Conservation (phyloP, 2,888 invertebrate genomes). For the Pandemis cinnamomeana region DNA sequence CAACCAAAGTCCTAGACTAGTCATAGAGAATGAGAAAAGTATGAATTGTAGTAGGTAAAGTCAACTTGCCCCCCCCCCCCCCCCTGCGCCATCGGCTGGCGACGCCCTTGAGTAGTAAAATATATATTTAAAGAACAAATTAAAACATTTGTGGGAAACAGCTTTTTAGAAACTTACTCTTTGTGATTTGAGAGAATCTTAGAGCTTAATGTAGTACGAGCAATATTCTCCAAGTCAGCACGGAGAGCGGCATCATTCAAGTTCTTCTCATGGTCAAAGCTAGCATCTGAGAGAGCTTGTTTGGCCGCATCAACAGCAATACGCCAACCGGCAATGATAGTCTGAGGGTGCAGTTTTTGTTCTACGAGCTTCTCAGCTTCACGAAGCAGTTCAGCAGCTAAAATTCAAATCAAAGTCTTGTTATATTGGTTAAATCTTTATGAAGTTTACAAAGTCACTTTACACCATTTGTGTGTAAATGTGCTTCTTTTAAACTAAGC, state of each 20-base stretch:
- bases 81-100: no score
- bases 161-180: slow-evolving; percentile 82
- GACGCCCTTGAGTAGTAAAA: no score
- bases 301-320: slow-evolving; percentile 93
- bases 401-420: slow-evolving; percentile 46
- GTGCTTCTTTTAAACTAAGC: no score
- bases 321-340: slow-evolving; percentile 98
- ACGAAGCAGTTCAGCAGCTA: slow-evolving; percentile 95
- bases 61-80: no score
- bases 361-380: slow-evolving; percentile 97
- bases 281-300: slow-evolving; percentile 90
- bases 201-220: slow-evolving; percentile 98
- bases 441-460: no score
- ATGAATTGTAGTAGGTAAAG: no score
- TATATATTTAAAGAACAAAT: not conserved
- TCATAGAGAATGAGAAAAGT: no score
- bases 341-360: slow-evolving; percentile 99
- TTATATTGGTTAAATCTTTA: no score
- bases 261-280: slow-evolving; percentile 90
- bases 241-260: slow-evolving; percentile 90
- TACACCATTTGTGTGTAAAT: no score
- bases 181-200: slow-evolving; percentile 99
- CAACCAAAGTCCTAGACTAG: no score
- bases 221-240: slow-evolving; percentile 97
- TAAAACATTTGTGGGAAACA: no score